Evolutionary conservation across 2,113 vertebrate genomes (phyloP).

Genomic region (Prietella phreatophila): DNA sequence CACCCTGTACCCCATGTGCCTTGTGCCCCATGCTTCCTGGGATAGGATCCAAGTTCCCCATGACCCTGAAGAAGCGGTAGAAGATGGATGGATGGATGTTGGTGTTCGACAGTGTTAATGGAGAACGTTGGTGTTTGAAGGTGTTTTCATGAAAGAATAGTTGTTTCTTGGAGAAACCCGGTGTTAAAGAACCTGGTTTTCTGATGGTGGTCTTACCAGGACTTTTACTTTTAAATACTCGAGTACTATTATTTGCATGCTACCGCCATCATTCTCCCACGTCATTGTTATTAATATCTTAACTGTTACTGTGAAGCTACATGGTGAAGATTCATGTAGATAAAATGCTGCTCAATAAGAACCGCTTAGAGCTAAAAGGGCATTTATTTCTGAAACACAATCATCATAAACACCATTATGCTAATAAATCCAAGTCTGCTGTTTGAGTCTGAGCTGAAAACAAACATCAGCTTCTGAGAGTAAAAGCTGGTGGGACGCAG

Average conservation of each 20-base stretch:
- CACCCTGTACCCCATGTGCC: too few relatives aligned
- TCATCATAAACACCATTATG: too few relatives aligned
- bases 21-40: too few relatives aligned
- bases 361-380: not conserved
- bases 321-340: not conserved
- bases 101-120: not conserved
- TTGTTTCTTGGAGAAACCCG: not conserved
- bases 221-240: not conserved
- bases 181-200: not conserved
- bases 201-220: not conserved
- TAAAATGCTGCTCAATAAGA: too few relatives aligned
- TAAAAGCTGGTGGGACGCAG: not conserved
- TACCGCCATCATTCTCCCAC: too few relatives aligned
- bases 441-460: not conserved
- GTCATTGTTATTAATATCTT: too few relatives aligned
- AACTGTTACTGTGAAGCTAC: too few relatives aligned
- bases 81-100: too few relatives aligned
- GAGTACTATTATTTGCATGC: too few relatives aligned
- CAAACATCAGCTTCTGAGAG: not conserved
- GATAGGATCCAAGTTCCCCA: too few relatives aligned
- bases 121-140: not conserved
- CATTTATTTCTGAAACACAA: not conserved
- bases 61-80: too few relatives aligned
- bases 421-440: not conserved
- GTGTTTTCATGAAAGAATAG: not conserved